Evolutionary conservation across 2,888 invertebrate species (phyloP), one percentile per base, ranked within the genome.

Genomic region (Pollenia amentaria): DNA sequence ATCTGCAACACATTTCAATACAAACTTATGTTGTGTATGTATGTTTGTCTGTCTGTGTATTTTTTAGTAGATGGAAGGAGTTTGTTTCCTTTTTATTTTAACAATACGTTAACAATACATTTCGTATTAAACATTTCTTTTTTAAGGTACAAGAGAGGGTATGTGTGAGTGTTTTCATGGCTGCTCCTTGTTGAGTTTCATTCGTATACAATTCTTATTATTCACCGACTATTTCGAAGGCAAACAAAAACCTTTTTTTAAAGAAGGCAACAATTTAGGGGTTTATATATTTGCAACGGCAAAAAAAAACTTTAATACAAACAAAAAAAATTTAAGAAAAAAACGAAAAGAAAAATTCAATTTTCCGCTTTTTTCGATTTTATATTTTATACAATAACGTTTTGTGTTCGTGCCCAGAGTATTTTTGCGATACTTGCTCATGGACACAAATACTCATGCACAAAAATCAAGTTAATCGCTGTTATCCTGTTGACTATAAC

Each of bases 401-500:
- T 60, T 62, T 55, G 46, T 77, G 70, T 77, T 77, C 70, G 62
- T 77, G 51, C 44, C 46, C 29, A 70, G 69, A 44, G 55, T 81
- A 38, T 82, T 73, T 76, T 51, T 78, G 65, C 29, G 29, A 29
- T 29, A 29, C 6, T 29, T 29, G 53, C 18, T 57, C 57, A 60
- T 46, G 44, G 46, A 57, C 21, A 75, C 48, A 69, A 42, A 46
- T 46, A 62, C 53, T 70, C 40, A 70, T 18, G 75, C 69, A 70
- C 14, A 60, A 80, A 29, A 85, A 85, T 65, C 55, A 77, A 84
- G 80, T 84, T 80, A 87, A 81, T 77, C 84, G 80, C 73, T 80
- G 77, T 73, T 87, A 84, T 87, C 84, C 84, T 87, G 87, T 87
- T 87, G 87, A 83, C 84, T 87, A 65, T 75, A 69, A 29, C 64